Conservation (phyloP, 2,113 vertebrate genomes). For the Tragelaphus scriptus region DNA sequence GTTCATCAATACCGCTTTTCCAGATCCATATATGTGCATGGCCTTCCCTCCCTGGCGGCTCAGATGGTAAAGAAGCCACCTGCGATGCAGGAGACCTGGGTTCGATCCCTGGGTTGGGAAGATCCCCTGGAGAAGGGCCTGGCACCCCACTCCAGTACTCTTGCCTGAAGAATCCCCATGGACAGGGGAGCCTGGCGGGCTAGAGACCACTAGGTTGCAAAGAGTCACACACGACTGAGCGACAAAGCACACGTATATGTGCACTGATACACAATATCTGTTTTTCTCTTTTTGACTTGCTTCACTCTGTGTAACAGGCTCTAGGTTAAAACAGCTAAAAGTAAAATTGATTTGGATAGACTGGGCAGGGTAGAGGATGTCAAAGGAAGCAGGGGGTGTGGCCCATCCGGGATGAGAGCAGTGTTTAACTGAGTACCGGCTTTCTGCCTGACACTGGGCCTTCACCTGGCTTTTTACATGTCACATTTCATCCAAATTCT, state of each 20-base stretch:
- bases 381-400: neutral
- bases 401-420: neutral
- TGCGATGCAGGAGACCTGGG: neutral
- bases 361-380: neutral
- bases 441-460: neutral
- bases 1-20: neutral
- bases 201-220: neutral
- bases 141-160: neutral
- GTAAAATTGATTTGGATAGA: neutral
- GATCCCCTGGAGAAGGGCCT: neutral
- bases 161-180: neutral
- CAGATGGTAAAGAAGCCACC: neutral
- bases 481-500: neutral
- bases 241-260: neutral
- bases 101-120: neutral
- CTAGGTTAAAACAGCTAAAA: neutral
- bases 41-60: neutral
- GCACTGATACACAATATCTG: neutral
- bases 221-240: neutral
- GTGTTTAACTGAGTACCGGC: neutral
- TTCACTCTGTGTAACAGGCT: neutral
- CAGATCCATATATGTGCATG: neutral
- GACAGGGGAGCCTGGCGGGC: neutral
- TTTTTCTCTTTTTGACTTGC: neutral
- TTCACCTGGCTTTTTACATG: neutral